Base-by-base conservation (phyloP, 2,888 invertebrate species). In the Acanthosepion pharaonis region DNA sequence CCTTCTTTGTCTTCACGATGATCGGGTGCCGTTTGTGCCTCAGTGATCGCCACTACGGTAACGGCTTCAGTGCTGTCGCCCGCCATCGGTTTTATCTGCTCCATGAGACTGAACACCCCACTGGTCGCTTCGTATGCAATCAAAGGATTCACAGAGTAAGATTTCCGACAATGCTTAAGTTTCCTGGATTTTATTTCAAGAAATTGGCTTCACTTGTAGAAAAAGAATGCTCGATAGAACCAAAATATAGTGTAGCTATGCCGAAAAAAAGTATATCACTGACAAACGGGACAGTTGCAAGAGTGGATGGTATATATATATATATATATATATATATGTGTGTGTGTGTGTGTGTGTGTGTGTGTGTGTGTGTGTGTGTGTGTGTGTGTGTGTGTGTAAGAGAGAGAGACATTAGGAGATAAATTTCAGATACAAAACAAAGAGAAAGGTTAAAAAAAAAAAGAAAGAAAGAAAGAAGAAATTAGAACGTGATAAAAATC, bases 281-380 rank as follows among this genome's bases (percentile, higher is more conserved):
- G n/a, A 78, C 78, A 33, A 78, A 78, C 78, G 33, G n/a, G 78
- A 78, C 78, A 78, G n/a, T n/a, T 78, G 78, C 78, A 78, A n/a
- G 78, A n/a, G 8, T n/a, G 3, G 33, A n/a, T 78, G 15, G 2
- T 78, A 78, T 78, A 64, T 25, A 64, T 28, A 64, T 25, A 25
- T 64, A 64, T 25, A 4, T 23, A 64, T 25, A 64, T 64, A 64
- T 64, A 64, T n/a, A n/a, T n/a, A n/a, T n/a, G n/a, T n/a, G n/a
- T n/a, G n/a, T 25, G 25, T 64, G 6, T 64, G 2, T 64, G 25
- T 64, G 2, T 64, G 25, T 23, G 25, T 78, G 9, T 15, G 11
- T 78, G n/a, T 78, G n/a, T 78, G 15, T 78, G n/a, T 78, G 9
- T n/a, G n/a, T 78, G n/a, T 78, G n/a, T 78, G n/a, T 78, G n/a